Evolutionary conservation across 2,888 invertebrate species (phyloP), one percentile per base, ranked within the genome.

Genomic region (Eurytoma californica): DNA sequence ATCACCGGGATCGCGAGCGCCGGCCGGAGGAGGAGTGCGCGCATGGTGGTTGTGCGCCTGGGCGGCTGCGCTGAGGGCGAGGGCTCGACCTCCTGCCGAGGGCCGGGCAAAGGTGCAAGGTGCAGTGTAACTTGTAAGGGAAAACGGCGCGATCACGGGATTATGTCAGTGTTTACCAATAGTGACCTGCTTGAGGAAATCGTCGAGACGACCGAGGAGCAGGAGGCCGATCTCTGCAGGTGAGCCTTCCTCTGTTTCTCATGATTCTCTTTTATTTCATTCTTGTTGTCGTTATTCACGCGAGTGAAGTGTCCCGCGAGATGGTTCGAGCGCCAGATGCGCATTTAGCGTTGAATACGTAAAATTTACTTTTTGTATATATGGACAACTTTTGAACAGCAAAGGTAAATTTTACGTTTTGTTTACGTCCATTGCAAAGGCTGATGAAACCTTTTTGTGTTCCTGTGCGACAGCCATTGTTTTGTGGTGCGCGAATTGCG

Each of bases 111-210:
- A 66, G 49, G n/a, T 79, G 79, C 72, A 24, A 80, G 74, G 82
- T 78, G 76, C 72, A 73, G 76, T 79, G 79, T 82, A 69, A 74
- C 66, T 60, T 58, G 74, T 77, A 80, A 68, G 78, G 80, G 79
- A 72, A 77, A 77, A 77, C 79, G 79, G 65, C 80, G 80, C 81
- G 83, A 82, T 82, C 82, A 83, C 87, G 83, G 87, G 88, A 88
- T 91, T 82, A 92, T 93, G 92, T 92, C 92, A 89, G 91, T 92
- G 90, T 92, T 92, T 90, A 90, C 88, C 86, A 89, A 88, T 86
- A 91, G 90, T 84, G 92, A 92, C 85, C 90, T 91, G 87, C 91
- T 92, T 84, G 92, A 92, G 86, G 91, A 91, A 89, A 91, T 91
- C 85, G 91, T 91, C 87, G 92, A 92, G 85, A 91, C 87, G 86